These are phyloP conservation scores for Epiblema foenella DNA, from an alignment of 2,888 invertebrate genomes.

Conservation along the genomic window DNA sequence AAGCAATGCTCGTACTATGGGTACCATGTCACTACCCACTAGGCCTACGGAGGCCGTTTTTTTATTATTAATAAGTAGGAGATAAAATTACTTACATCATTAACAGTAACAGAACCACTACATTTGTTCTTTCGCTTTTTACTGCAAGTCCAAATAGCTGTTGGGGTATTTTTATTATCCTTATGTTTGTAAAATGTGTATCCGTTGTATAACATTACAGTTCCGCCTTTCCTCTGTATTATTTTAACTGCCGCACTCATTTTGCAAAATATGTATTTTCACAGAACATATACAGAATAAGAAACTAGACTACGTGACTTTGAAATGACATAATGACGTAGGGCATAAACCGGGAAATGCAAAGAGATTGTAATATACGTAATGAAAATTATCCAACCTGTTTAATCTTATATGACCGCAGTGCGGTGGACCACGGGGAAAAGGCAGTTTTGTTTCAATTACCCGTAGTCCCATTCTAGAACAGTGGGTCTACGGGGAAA, in stretches of 20 bases:
- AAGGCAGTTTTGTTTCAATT: too few relatives aligned
- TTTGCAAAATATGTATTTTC: background rate
- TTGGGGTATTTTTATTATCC: background rate
- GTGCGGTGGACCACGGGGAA: too few relatives aligned
- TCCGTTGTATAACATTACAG: conserved; percentile 2
- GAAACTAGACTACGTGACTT: background rate
- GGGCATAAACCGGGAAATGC: background rate
- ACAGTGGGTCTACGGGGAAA: background rate
- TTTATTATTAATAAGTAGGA: background rate
- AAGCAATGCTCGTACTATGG: too few relatives aligned
- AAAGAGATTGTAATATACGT: background rate
- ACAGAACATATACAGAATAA: background rate
- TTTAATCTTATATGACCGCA: too few relatives aligned
- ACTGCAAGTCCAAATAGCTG: background rate
- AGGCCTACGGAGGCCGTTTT: too few relatives aligned
- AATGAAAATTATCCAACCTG: too few relatives aligned
- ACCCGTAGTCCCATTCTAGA: background rate
- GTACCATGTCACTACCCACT: too few relatives aligned
- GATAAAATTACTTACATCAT: background rate
- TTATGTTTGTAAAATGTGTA: conserved; percentile 11
- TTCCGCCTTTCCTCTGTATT: background rate
- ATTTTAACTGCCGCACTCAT: background rate
- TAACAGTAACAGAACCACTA: conserved; percentile 1
- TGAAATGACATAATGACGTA: background rate
- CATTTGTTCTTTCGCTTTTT: background rate